Evolutionary conservation across 2,113 vertebrate species (phyloP), one percentile per base, ranked within the genome.

Genomic region (Caranx ignobilis): DNA sequence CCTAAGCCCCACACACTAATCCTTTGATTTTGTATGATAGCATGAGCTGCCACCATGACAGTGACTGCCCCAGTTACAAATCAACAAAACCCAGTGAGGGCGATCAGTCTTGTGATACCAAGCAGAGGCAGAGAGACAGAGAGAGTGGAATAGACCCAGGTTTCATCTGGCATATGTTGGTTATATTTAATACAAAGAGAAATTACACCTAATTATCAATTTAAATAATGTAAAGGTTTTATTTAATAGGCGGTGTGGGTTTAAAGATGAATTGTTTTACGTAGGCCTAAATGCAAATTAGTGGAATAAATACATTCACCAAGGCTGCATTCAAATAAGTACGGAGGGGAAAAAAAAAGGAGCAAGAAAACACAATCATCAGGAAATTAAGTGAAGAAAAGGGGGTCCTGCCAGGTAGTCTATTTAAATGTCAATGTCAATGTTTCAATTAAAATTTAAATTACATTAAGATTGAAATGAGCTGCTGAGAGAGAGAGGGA

Each of bases 1-100:
- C 63, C 61, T 69, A 55, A 74, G 50, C 55, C 37, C 39, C 55
- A 16, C 69, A 73, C 31, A 48, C 26, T 84, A 78, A 81, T 87
- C 81, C 60, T 59, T 59, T 62, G 31, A 81, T 66, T 61, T 74
- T 81, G 64, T 73, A 60, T 50, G 19, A 52, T 78, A 55, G 62
- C 56, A 50, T 72, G 55, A 79, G 13, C 54, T 41, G 64, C 26
- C 50, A 71, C 37, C 57, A 45, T 73, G 68, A 70, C 61, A 71
- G n/a, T 39, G 65, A 60, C 60, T 79, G 47, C 41, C 32, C 43
- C 43, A 18, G 72, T 63, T 69, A 61, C 45, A 57, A 59, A 32
- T 47, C 21, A 19, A 81, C 10, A 3, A 62, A 76, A 39, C 37
- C 39, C 37, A 19, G 31, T 1, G 15, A 67, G 21, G 18, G 10